Percentiles rank a stretch among this genome's conserved stretches.
Conservation (phyloP, 2,888 invertebrate genomes). For the Ophion ventricosus region DNA sequence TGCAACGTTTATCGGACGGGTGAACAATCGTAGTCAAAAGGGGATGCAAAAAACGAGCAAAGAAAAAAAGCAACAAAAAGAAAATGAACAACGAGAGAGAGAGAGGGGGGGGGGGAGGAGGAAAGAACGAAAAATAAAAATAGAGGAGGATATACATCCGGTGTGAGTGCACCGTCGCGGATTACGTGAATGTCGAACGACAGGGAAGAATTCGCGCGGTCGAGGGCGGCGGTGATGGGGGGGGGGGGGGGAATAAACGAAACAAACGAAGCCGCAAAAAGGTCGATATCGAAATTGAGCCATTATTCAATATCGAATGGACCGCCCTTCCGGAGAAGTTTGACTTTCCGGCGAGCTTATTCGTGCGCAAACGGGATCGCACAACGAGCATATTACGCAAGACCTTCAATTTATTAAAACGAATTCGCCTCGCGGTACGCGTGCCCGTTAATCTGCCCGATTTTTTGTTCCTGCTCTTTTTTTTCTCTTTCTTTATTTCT, state of each 20-base stretch:
- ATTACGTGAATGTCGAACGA: neutral
- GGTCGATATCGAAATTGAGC: conserved; percentile 56
- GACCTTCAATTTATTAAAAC: conserved; percentile 18
- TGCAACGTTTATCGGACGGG: conserved; percentile 62
- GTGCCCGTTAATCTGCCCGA: neutral
- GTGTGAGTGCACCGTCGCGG: neutral
- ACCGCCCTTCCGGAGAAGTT: conserved; percentile 39
- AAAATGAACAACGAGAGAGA: neutral
- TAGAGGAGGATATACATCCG: neutral
- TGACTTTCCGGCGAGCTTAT: conserved; percentile 17
- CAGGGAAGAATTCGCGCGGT: neutral
- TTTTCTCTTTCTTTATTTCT: neutral
- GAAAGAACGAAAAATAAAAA: neutral
- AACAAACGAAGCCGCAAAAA: conserved; percentile 44
- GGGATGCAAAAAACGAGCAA: neutral
- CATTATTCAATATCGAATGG: conserved; percentile 50
- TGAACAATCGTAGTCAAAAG: conserved; percentile 45
- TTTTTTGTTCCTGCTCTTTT: neutral
- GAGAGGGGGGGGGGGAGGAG: neutral
- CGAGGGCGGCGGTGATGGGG: neutral
- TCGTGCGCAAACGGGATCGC: neutral
- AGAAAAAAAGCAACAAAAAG: conserved; percentile 27
- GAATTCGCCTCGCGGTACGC: neutral
- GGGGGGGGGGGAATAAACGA: neutral
- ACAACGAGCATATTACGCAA: neutral